Evolutionary conservation across 2,113 vertebrate species (phyloP), one percentile per base, ranked within the genome.

Genomic region (Plestiodon gilberti): DNA sequence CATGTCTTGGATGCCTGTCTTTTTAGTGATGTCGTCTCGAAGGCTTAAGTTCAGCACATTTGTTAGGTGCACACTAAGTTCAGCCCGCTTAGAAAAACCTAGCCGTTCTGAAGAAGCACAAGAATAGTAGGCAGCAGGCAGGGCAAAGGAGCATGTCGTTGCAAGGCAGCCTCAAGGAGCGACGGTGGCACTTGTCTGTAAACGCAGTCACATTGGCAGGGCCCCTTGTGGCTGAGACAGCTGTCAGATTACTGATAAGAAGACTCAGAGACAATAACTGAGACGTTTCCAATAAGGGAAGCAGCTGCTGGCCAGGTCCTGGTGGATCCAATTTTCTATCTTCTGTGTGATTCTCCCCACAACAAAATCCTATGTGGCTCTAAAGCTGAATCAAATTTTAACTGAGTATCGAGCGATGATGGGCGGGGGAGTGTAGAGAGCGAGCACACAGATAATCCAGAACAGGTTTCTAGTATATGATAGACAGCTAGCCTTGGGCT

Each of bases 251-350:
- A 57, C 0, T 33, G 64, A 89, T 88, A 76, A 17, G 82, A 33
- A 67, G 38, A 43, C 5, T 18, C 75, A 86, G 93, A 67, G 93
- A 67, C 81, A 77, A 43, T 43, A 82, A 43, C 10, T 48, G 86
- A 25, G 7, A n/a, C 88, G 28, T 15, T 59, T 82, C 71, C 75
- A 82, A 86, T 86, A 30, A 82, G 1, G 13, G 14, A 83, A 73
- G 0, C 28, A 62, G 13, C 28, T 78, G 74, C 84, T 62, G 69
- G 10, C 52, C 43, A 40, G 28, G 2, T 64, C 40, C 70, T 38
- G 79, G 89, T 35, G n/a, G 18, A 82, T 86, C 1, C 65, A 20
- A 52, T 81, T 90, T 93, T 81, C 65, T 38, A 1, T 43, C n/a
- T 65, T 83, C 35, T n/a, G 25, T 25, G 3, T 62, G 22, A 0